phyloP scores from a whole-genome alignment of 1,140 invertebrate species.

The Camponotus pennsylvanicus region DNA sequence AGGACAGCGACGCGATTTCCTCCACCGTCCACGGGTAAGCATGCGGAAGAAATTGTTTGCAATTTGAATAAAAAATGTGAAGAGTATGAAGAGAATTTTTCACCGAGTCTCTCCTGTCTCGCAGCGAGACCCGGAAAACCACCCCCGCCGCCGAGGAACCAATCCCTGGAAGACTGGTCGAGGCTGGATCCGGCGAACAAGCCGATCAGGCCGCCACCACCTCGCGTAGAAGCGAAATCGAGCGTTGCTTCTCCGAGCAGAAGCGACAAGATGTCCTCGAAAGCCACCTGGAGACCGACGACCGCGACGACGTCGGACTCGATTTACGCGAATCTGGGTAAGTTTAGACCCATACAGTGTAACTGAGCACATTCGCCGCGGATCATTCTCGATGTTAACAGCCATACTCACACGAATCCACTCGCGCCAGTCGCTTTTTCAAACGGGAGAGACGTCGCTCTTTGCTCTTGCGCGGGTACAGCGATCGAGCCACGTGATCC shows the following conservation, averaged over 20 bases:
- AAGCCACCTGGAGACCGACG: slow-evolving; percentile 84
- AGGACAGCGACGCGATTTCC: slow-evolving; percentile 44
- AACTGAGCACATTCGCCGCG: slow-evolving; percentile 80
- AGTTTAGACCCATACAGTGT: slow-evolving; percentile 86
- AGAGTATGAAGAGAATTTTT: too few species aligned
- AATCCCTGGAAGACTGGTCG: slow-evolving; percentile 86
- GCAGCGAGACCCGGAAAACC: slow-evolving; percentile 87
- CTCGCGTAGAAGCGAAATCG: slow-evolving; percentile 89
- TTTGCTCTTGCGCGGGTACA: slow-evolving; percentile 43
- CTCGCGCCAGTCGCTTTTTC: slow-evolving; percentile 79
- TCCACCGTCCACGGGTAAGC: slow-evolving; percentile 61
- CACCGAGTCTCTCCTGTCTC: too few species aligned
- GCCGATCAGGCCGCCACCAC: slow-evolving; percentile 90
- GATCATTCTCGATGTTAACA: slow-evolving; percentile 77
- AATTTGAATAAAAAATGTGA: background rate
- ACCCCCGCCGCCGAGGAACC: slow-evolving; percentile 88
- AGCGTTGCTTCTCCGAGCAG: slow-evolving; percentile 69
- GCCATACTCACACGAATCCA: slow-evolving; percentile 84
- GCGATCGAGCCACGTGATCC: slow-evolving; percentile 59
- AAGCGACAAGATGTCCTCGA: slow-evolving; percentile 80
- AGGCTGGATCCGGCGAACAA: slow-evolving; percentile 83
- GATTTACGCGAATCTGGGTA: slow-evolving; percentile 93
- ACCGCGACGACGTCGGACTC: slow-evolving; percentile 88
- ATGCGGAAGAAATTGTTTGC: slow-evolving; percentile 36
- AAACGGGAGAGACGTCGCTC: slow-evolving; percentile 55